These are phyloP conservation scores for Neopelma chrysocephalum DNA, from an alignment of 2,797 vertebrate genomes.

Conservation along the genomic window DNA sequence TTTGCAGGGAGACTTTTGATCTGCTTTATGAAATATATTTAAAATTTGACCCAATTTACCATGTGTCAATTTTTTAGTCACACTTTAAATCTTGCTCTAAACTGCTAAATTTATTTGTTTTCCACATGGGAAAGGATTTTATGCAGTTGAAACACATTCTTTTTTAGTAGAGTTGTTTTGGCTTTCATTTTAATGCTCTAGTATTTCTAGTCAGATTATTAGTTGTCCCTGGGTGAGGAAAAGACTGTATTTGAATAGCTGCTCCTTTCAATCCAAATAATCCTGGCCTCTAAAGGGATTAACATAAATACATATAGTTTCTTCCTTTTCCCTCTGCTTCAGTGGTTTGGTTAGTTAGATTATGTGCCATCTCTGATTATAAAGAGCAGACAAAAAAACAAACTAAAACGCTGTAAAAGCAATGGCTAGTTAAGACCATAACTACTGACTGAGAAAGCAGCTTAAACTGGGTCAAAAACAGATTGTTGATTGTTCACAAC, in stretches of 20 bases:
- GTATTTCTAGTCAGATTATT: slow-evolving; percentile 50
- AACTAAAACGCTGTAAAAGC: background rate
- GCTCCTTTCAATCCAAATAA: slow-evolving; percentile 58
- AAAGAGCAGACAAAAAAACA: background rate
- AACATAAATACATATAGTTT: background rate
- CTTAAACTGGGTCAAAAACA: background rate
- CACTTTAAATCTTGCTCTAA: slow-evolving; percentile 16
- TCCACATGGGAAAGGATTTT: slow-evolving; percentile 31
- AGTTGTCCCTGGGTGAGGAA: slow-evolving; percentile 15
- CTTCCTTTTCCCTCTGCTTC: background rate
- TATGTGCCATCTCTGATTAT: background rate
- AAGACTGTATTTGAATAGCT: slow-evolving; percentile 13
- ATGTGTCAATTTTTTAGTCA: slow-evolving; percentile 32
- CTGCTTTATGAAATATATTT: background rate
- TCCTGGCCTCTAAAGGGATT: slow-evolving; percentile 62
- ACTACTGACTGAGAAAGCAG: background rate
- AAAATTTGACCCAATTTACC: background rate
- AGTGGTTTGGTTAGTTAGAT: slow-evolving; percentile 2
- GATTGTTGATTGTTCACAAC: background rate
- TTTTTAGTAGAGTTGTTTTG: background rate
- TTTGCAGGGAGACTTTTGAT: background rate
- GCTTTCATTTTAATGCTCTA: slow-evolving; percentile 18
- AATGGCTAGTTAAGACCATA: slow-evolving; percentile 16
- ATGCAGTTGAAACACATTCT: background rate
- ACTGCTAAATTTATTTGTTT: slow-evolving; percentile 23